These are phyloP conservation scores for Lithophane semibrunnea DNA, from an alignment of 2,888 invertebrate species.

Conservation along the genomic window DNA sequence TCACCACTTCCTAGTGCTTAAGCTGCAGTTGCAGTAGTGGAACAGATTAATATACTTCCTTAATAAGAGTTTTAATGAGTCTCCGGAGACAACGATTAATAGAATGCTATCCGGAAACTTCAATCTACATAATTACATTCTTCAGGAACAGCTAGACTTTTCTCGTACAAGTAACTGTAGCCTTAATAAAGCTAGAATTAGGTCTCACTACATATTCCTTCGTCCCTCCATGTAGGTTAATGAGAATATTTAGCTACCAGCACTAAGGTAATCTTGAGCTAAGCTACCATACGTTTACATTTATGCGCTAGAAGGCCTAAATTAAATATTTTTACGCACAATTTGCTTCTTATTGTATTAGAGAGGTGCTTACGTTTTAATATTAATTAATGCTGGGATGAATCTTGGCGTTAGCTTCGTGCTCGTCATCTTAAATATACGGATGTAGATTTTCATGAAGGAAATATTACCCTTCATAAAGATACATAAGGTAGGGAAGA, in stretches of 20 bases:
- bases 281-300: conserved; percentile 22
- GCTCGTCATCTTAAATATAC: not conserved
- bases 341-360: conserved; percentile 51
- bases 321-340: conserved; percentile 55
- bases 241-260: conserved; percentile 50
- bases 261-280: conserved; percentile 47
- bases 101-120: conserved; percentile 18
- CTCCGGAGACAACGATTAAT: conserved; percentile 3
- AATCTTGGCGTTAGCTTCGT: conserved; percentile 10
- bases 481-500: not conserved
- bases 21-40: not conserved
- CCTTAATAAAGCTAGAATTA: conserved; percentile 43
- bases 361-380: conserved; percentile 36
- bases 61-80: conserved; percentile 4
- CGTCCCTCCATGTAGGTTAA: conserved; percentile 50
- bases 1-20: too few species aligned
- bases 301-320: conserved; percentile 16
- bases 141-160: conserved; percentile 17
- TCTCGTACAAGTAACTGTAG: conserved; percentile 23
- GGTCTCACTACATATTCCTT: conserved; percentile 23
- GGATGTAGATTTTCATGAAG: conserved; percentile 13
- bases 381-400: conserved; percentile 36
- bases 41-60: not conserved
- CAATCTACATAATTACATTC: conserved; percentile 39
- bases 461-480: conserved; percentile 16